Percentiles rank a stretch among this genome's conserved stretches.
These are phyloP conservation scores for Hirundo rustica DNA, from an alignment of 2,797 vertebrate genomes.

Conservation along the genomic window DNA sequence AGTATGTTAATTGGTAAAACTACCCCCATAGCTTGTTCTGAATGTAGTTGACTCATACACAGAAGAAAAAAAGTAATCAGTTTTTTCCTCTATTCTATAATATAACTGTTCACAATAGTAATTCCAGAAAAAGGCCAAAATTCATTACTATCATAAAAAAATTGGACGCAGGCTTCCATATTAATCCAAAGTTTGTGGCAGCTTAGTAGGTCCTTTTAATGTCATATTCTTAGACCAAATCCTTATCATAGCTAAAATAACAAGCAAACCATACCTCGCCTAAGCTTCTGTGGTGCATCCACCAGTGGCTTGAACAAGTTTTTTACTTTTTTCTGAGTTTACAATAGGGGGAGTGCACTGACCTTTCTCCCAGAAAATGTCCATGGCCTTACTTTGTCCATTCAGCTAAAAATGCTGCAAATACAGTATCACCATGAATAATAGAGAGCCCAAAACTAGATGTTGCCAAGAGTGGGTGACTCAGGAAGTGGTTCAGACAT, in stretches of 20 bases:
- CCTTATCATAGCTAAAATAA: background rate
- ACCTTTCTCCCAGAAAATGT: slow-evolving; percentile 18
- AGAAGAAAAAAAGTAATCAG: background rate
- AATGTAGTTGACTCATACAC: background rate
- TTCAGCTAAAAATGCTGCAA: slow-evolving; percentile 27
- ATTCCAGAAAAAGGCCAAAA: background rate
- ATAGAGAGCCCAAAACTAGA: slow-evolving; percentile 39
- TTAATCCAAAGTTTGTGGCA: background rate
- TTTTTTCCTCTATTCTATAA: background rate
- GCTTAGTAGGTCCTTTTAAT: background rate
- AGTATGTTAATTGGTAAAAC: background rate
- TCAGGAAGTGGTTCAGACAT: slow-evolving; percentile 60
- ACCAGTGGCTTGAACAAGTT: background rate
- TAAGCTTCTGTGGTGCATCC: background rate
- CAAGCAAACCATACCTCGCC: background rate
- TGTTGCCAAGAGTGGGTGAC: slow-evolving; percentile 58
- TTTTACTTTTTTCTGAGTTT: background rate
- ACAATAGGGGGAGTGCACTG: background rate
- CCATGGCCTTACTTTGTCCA: background rate
- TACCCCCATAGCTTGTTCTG: background rate
- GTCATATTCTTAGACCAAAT: background rate
- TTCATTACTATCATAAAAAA: background rate
- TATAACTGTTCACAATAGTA: background rate
- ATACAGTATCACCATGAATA: slow-evolving; percentile 46
- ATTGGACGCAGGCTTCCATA: background rate